These are phyloP conservation scores for Grammomys surdaster DNA, from an alignment of 2,113 vertebrate genomes.

Conservation along the genomic window DNA sequence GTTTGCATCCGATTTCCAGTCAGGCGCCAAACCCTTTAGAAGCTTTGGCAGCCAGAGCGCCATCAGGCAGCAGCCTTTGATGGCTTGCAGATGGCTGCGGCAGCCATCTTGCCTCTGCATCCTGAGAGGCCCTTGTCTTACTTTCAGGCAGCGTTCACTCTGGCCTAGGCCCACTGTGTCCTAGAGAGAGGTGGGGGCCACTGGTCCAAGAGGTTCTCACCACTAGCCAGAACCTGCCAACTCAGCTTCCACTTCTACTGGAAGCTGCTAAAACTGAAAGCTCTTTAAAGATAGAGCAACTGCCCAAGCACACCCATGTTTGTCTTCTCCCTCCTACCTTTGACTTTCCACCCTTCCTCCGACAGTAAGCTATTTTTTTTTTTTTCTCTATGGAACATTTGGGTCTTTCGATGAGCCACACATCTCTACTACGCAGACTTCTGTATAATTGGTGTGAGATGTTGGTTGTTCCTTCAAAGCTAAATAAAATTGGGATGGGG, in stretches of 20 bases:
- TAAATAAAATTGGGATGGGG: not conserved
- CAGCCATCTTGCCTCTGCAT: conserved; percentile 86
- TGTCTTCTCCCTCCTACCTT: not conserved
- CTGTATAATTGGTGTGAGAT: not conserved
- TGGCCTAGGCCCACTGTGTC: not conserved
- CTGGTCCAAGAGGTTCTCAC: not conserved
- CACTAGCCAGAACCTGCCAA: not conserved
- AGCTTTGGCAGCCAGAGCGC: conserved; percentile 89
- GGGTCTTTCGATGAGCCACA: not conserved
- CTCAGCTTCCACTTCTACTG: not conserved
- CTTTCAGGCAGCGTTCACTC: conserved; percentile 80
- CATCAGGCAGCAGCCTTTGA: conserved; percentile 91
- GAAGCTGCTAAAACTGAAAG: not conserved
- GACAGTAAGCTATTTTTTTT: not conserved
- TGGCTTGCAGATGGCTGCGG: conserved; percentile 90
- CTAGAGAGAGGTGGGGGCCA: not conserved
- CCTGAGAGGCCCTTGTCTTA: conserved; percentile 82
- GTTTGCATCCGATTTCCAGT: conserved; percentile 91
- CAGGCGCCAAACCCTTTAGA: conserved; percentile 92
- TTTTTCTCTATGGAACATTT: not conserved
- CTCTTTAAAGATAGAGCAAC: not conserved
- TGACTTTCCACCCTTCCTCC: not conserved
- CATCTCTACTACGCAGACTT: not conserved
- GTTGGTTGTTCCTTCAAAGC: not conserved
- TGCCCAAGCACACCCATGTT: rapidly evolving